Evolutionary conservation across 2,113 vertebrate genomes (phyloP).

Genomic region (Aleadryas rufinucha): DNA sequence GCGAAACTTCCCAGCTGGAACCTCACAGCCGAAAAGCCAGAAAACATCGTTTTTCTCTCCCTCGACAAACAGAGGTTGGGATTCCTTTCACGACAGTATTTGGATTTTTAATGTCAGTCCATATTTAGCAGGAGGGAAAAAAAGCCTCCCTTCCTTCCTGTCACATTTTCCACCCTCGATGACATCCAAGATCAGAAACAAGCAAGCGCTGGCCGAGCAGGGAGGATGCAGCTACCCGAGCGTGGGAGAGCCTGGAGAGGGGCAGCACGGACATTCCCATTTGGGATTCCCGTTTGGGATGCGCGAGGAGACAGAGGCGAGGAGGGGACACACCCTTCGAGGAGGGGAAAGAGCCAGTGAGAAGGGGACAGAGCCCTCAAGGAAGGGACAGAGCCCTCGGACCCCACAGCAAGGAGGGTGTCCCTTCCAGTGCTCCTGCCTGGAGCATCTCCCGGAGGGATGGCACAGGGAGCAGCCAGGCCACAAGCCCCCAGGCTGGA

Average conservation of each 20-base stretch:
- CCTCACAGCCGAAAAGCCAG: not conserved
- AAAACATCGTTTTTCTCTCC: not conserved
- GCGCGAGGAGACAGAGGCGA: accelerated
- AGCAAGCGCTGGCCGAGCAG: not conserved
- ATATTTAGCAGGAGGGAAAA: conserved; percentile 57
- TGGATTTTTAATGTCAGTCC: conserved; percentile 46
- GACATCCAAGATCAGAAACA: conserved; percentile 52
- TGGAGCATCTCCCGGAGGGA: not conserved
- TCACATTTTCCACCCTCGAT: conserved; percentile 64
- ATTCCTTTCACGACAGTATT: conserved; percentile 37
- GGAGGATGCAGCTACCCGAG: not conserved
- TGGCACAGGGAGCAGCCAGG: not conserved
- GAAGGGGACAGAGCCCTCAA: not conserved
- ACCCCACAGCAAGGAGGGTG: not conserved
- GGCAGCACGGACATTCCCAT: not conserved
- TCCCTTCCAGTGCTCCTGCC: not conserved
- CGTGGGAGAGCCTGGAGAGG: not conserved
- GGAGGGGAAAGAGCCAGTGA: not conserved
- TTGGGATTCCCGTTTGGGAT: not conserved
- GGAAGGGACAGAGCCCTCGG: not conserved
- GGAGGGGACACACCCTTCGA: not conserved
- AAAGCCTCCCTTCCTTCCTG: conserved; percentile 68
- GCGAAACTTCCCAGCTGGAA: conserved; percentile 37
- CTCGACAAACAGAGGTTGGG: not conserved
- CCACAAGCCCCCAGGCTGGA: not conserved